phyloP scores from a whole-genome alignment of 2,797 vertebrate species.

The Percopsis omiscomaycus region DNA sequence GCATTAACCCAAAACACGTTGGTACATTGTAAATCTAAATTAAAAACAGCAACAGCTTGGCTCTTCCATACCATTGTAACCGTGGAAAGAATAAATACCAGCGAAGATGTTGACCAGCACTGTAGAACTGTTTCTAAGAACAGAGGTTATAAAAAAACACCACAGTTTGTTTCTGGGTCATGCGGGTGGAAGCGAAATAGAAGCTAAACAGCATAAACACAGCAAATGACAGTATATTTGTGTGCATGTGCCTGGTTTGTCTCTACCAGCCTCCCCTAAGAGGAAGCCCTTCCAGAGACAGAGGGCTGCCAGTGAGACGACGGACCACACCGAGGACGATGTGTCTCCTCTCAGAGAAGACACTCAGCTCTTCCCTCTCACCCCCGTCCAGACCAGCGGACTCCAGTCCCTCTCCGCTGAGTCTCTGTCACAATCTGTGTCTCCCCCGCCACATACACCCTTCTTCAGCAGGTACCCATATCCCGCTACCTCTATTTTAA shows the following conservation, averaged over 20 bases:
- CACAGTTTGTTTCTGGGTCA: too few relatives aligned
- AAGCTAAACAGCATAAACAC: background rate
- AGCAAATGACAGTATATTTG: constrained; percentile 6
- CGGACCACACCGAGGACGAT: constrained; percentile 83
- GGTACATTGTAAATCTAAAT: too few relatives aligned
- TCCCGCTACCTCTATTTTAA: too few relatives aligned
- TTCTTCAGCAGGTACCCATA: constrained; percentile 85
- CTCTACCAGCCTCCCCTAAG: constrained; percentile 85
- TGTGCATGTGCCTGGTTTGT: background rate
- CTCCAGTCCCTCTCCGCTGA: constrained; percentile 80
- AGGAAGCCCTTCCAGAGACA: constrained; percentile 91
- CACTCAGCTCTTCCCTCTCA: constrained; percentile 74
- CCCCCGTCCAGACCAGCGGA: constrained; percentile 69
- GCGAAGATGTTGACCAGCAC: too few relatives aligned
- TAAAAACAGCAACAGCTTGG: too few relatives aligned
- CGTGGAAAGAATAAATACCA: too few relatives aligned
- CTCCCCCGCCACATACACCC: constrained; percentile 75
- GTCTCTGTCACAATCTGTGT: constrained; percentile 77
- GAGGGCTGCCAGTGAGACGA: constrained; percentile 93
- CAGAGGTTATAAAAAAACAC: too few relatives aligned
- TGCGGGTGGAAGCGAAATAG: too few relatives aligned
- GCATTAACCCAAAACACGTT: too few relatives aligned
- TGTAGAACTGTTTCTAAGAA: too few relatives aligned
- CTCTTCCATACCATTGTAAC: too few relatives aligned
- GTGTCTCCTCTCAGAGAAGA: constrained; percentile 73